These are phyloP conservation scores for Aphidoletes aphidimyza DNA, from an alignment of 2,888 invertebrate species.

Conservation along the genomic window DNA sequence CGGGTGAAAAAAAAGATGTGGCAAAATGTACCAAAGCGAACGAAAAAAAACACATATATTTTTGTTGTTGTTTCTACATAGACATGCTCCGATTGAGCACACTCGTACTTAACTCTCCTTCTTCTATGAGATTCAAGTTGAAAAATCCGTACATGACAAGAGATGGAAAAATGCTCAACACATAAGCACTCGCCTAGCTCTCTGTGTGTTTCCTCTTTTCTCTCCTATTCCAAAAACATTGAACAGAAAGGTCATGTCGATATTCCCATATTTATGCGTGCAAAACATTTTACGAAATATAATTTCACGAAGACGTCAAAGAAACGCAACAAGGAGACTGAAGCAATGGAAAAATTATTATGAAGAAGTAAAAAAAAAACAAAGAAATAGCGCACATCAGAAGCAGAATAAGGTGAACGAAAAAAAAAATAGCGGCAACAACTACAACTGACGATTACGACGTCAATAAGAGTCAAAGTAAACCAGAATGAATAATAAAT, in stretches of 20 bases:
- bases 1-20: not conserved
- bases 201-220: not conserved
- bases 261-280: constrained; percentile 23
- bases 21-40: not conserved
- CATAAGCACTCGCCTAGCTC: not conserved
- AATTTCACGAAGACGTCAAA: not conserved
- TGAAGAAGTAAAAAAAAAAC: not conserved
- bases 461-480: constrained; percentile 28
- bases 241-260: constrained; percentile 30
- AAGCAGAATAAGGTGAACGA: not conserved
- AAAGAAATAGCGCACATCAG: not conserved
- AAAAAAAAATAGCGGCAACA: not conserved
- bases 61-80: constrained; percentile 31
- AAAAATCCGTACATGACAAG: not conserved
- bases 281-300: no score
- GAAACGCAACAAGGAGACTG: not conserved
- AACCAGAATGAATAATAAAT: constrained; percentile 49
- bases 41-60: not conserved
- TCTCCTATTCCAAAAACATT: not conserved
- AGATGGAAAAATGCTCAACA: constrained; percentile 24
- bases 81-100: constrained; percentile 21
- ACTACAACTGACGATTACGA: constrained; percentile 1
- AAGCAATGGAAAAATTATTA: not conserved
- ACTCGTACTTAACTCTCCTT: not conserved
- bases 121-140: no score